Conservation (phyloP, 2,797 vertebrate genomes). For the Neostethus bicornis region DNA sequence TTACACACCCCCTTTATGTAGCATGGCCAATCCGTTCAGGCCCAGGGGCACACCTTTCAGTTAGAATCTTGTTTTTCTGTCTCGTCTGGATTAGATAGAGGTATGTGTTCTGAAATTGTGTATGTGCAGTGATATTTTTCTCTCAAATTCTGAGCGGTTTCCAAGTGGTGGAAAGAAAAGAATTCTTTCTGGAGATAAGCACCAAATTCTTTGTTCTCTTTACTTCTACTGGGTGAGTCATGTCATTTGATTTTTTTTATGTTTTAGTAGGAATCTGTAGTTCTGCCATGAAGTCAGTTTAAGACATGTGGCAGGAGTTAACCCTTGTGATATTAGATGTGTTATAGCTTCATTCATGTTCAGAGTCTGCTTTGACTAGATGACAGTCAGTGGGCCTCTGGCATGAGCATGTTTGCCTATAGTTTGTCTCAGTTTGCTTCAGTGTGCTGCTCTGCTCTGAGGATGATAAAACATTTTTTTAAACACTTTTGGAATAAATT, state of each 20-base stretch:
- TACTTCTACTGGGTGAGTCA: conserved; percentile 71
- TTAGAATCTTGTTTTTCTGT: conserved; percentile 68
- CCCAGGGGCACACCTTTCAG: conserved; percentile 78
- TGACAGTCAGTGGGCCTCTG: conserved; percentile 36
- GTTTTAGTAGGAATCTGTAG: conserved; percentile 12
- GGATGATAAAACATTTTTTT: conserved; percentile 2
- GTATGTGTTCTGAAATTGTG: conserved; percentile 61
- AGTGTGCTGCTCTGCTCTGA: conserved; percentile 11
- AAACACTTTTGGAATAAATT: conserved; percentile 14
- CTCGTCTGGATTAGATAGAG: conserved; percentile 63
- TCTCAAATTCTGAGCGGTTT: conserved; percentile 25
- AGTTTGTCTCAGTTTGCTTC: conserved; percentile 21
- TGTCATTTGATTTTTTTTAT: conserved; percentile 34
- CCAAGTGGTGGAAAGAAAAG: conserved; percentile 33
- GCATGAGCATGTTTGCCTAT: conserved; percentile 28
- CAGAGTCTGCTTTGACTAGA: conserved; percentile 39
- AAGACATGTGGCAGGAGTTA: conserved; percentile 30
- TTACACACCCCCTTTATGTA: conserved; percentile 58
- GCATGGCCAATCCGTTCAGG: conserved; percentile 69
- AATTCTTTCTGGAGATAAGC: conserved; percentile 33
- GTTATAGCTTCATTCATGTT: conserved; percentile 46
- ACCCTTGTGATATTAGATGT: conserved; percentile 46
- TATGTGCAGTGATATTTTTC: conserved; percentile 30
- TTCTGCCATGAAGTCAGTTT: conserved; percentile 4
- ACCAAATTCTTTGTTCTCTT: conserved; percentile 45